Percentiles rank a stretch among this genome's conserved stretches.
These are phyloP conservation scores for Pseudorectes ferrugineus DNA, from an alignment of 2,113 vertebrate genomes.

Conservation along the genomic window DNA sequence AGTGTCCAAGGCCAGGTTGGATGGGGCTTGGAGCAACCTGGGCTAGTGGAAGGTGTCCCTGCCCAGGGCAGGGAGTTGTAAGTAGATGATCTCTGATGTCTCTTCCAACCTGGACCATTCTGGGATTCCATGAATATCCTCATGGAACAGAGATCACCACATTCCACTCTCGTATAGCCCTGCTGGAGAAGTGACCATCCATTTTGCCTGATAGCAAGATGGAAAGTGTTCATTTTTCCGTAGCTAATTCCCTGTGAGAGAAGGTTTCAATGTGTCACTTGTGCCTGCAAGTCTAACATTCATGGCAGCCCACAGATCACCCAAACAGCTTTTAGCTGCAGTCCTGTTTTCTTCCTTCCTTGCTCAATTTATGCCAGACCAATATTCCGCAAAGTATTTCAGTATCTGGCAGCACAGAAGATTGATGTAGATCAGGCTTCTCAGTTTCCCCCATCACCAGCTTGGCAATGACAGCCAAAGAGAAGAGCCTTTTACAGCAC, in stretches of 20 bases:
- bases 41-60: accelerated
- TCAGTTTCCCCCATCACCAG: conserved; percentile 49
- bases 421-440: conserved; percentile 47
- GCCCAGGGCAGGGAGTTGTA: accelerated
- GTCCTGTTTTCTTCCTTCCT: background rate
- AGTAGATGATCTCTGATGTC: background rate
- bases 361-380: background rate
- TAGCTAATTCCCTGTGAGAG: background rate
- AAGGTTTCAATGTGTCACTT: background rate
- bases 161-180: background rate
- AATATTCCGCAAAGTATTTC: background rate
- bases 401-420: background rate
- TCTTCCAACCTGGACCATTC: background rate
- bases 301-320: background rate
- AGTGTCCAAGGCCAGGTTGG: accelerated
- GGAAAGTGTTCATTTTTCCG: background rate
- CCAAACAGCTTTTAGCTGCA: background rate
- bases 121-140: background rate
- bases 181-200: background rate
- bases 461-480: conserved; percentile 38
- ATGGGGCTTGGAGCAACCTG: accelerated
- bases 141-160: background rate
- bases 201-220: background rate
- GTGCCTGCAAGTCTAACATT: background rate
- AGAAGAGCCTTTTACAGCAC: conserved; percentile 45